Conservation (phyloP, 1,140 invertebrate genomes). For the Aphelinus atriplicis region DNA sequence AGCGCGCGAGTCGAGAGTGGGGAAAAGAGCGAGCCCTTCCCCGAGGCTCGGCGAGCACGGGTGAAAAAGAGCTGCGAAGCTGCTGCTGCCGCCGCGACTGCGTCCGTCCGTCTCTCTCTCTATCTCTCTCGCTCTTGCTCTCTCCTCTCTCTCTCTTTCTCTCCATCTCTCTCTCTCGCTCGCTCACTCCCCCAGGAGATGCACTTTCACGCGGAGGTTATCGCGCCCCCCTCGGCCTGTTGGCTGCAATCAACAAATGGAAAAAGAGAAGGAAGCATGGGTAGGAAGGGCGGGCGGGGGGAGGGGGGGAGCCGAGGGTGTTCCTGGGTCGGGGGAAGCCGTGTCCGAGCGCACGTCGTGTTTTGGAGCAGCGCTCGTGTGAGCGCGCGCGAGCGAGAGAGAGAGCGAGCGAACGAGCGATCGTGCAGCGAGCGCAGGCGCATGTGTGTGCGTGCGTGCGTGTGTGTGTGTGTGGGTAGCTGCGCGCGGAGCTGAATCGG, state of each 20-base stretch:
- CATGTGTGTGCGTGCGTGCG: background rate
- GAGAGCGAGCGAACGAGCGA: background rate
- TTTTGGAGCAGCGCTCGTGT: too few relatives aligned
- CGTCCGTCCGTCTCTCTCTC: background rate
- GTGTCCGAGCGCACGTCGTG: too few relatives aligned
- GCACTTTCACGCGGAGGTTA: conserved; percentile 38
- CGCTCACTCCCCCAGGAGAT: conserved; percentile 24
- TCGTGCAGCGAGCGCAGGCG: background rate
- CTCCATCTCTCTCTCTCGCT: background rate
- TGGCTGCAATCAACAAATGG: too few relatives aligned
- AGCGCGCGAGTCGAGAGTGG: background rate
- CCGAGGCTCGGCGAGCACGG: background rate
- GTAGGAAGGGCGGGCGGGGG: background rate
- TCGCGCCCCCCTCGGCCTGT: conserved; percentile 14
- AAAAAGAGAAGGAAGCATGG: too few relatives aligned
- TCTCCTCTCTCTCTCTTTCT: too few relatives aligned
- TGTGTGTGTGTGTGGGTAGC: conserved; percentile 43
- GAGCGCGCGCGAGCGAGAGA: conserved; percentile 7
- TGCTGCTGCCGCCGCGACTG: too few relatives aligned
- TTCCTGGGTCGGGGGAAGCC: too few relatives aligned
- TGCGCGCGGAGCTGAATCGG: conserved; percentile 38
- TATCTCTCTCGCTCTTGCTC: background rate
- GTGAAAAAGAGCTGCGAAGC: too few relatives aligned
- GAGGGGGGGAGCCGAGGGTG: background rate
- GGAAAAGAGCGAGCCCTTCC: conserved; percentile 16